Conservation (phyloP, 2,888 invertebrate genomes). For the Drosophila nr. medialis region DNA sequence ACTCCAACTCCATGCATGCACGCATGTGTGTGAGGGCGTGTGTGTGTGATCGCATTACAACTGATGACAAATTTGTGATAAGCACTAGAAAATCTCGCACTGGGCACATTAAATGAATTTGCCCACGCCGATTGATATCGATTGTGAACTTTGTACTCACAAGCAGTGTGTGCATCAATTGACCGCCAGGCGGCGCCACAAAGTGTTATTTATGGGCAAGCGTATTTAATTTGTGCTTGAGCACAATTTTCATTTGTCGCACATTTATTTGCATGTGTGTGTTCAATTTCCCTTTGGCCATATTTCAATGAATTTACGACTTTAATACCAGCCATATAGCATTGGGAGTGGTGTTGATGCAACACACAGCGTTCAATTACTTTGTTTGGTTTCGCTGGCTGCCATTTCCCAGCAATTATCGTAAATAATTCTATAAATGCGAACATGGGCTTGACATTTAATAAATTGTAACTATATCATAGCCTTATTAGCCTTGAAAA, state of each 20-base stretch:
- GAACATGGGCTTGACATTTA: slow-evolving; percentile 14
- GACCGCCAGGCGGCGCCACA: slow-evolving; percentile 52
- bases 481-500: slow-evolving; percentile 9
- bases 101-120: slow-evolving; percentile 60
- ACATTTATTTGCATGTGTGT: slow-evolving; percentile 56
- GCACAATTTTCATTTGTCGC: slow-evolving; percentile 33
- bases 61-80: slow-evolving; percentile 79
- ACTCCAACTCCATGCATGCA: slow-evolving; percentile 25
- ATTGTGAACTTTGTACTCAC: slow-evolving; percentile 50
- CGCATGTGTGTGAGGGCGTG: neutral
- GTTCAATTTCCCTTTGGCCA: slow-evolving; percentile 28
- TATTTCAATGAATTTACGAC: slow-evolving; percentile 72
- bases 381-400: slow-evolving; percentile 50
- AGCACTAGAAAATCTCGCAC: slow-evolving; percentile 60
- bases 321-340: slow-evolving; percentile 31
- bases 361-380: slow-evolving; percentile 57
- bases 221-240: slow-evolving; percentile 3
- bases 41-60: slow-evolving; percentile 60
- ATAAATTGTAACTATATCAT: slow-evolving; percentile 3
- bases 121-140: slow-evolving; percentile 40
- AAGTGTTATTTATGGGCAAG: slow-evolving; percentile 59
- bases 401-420: slow-evolving; percentile 49
- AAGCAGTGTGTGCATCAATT: slow-evolving; percentile 44
- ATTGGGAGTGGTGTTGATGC: slow-evolving; percentile 39
- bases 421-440: slow-evolving; percentile 48